phyloP scores from a whole-genome alignment of 2,113 vertebrate genomes.

The Tachycineta bicolor region DNA sequence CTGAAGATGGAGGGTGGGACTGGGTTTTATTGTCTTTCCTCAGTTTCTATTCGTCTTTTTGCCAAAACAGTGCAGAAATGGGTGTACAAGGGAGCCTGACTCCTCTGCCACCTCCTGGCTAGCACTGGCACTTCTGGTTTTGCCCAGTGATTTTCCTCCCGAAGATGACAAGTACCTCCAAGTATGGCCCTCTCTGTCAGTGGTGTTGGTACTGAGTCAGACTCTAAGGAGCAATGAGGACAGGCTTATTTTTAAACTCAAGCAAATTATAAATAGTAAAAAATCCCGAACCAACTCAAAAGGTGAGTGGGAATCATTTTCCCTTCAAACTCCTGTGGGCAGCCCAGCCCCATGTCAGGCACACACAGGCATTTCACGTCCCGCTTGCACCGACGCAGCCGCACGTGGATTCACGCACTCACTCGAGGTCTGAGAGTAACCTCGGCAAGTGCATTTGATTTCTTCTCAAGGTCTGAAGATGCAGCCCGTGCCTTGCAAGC shows the following conservation, averaged over 20 bases:
- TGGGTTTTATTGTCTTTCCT: neutral
- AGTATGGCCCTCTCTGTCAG: neutral
- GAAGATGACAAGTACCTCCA: neutral
- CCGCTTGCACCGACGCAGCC: accelerated
- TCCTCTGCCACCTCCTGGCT: slow-evolving; percentile 61
- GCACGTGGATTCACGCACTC: neutral
- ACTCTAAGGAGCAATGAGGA: neutral
- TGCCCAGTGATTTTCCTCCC: neutral
- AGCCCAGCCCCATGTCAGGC: neutral
- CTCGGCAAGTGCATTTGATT: neutral
- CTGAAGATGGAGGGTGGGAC: neutral
- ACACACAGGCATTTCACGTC: neutral
- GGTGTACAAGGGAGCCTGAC: neutral
- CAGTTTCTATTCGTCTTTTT: neutral
- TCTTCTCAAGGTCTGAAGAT: neutral
- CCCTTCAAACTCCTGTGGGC: neutral
- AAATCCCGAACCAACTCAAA: neutral
- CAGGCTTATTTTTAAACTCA: neutral
- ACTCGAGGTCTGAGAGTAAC: neutral
- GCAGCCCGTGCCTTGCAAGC: neutral
- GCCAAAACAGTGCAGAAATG: neutral
- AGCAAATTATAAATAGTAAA: neutral
- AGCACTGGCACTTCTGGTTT: neutral
- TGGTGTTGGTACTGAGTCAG: neutral
- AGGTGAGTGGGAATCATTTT: neutral